Evolutionary conservation across 2,113 vertebrate species (phyloP), one percentile per base, ranked within the genome.

Genomic region (Stictonetta naevosa): DNA sequence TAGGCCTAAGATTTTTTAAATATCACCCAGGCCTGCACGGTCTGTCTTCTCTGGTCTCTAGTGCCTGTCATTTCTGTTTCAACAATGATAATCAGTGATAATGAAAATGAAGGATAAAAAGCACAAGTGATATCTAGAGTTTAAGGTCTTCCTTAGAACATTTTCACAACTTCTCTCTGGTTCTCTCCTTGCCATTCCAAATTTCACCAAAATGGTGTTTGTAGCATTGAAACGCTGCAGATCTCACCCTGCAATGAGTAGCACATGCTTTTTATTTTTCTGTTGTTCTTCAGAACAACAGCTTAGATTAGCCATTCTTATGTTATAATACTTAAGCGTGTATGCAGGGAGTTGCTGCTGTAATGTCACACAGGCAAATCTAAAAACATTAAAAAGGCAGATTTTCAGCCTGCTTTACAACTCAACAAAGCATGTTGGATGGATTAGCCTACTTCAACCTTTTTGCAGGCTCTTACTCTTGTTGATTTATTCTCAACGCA

Each of bases 191-290:
- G 29, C 22, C n/a, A 13, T 11, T 72, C 62, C 9, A 50, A 92
- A 44, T 34, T 16, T 19, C 83, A 63, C 13, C 21, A 53, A 75
- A 77, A 19, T 2, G 5, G 38, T 5, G 17, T 19, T 2, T 29
- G 23, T 20, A 28, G 29, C 19, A 62, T 7, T 55, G 62, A 29
- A 58, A 48, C 2, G 19, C 4, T 2, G 8, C 21, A 29, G 31
- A 73, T 11, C 19, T 67, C 79, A 34, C 1, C 0, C 0, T n/a
- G 28, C 11, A 53, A 53, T 33, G 17, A 53, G 42, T 20, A 46
- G 4, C 22, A 14, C 16, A 9, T 4, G 8, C 29, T n/a, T 76
- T 67, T n/a, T 13, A 33, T 25, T 44, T 58, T n/a, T 10, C 48
- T 42, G 63, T 20, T 7, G 3, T 29, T 69, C 69, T 60, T 76